A percentile compares a stretch with the other conserved stretches of the same genome.
phyloP scores from a whole-genome alignment of 2,797 vertebrate genomes.

The Epinephelus coioides region DNA sequence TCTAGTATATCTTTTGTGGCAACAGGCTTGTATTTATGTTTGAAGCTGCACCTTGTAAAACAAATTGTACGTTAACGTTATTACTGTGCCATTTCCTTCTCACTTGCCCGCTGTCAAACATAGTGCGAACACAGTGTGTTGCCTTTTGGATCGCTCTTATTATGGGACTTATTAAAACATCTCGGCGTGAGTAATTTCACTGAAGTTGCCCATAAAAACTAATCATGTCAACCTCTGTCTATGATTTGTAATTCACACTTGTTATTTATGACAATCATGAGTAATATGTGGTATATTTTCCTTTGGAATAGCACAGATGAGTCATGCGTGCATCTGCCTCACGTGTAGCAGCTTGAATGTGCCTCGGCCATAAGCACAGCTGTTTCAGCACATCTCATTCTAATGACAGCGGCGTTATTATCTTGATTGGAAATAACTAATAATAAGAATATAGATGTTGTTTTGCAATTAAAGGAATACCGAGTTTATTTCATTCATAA shows the following conservation, averaged over 20 bases:
- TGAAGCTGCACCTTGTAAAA: conserved; percentile 67
- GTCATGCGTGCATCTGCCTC: conserved; percentile 63
- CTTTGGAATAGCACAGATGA: conserved; percentile 59
- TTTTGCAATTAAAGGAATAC: background rate
- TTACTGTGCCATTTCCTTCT: conserved; percentile 34
- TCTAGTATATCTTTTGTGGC: conserved; percentile 5
- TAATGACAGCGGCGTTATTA: conserved; percentile 13
- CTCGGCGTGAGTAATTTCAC: conserved; percentile 50
- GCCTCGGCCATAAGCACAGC: conserved; percentile 45
- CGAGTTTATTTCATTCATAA: conserved; percentile 56
- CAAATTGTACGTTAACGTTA: conserved; percentile 62
- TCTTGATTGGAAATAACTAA: conserved; percentile 20
- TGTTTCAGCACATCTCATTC: conserved; percentile 46
- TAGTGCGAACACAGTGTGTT: conserved; percentile 10
- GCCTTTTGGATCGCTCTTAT: conserved; percentile 52
- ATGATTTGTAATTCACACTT: conserved; percentile 63
- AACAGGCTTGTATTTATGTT: conserved; percentile 36
- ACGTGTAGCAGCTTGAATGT: conserved; percentile 60
- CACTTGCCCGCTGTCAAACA: conserved; percentile 22
- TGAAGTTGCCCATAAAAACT: conserved; percentile 55
- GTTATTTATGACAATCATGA: conserved; percentile 65
- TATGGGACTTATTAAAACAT: conserved; percentile 60
- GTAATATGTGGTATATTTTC: conserved; percentile 48
- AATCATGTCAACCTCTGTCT: conserved; percentile 56
- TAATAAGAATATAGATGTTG: conserved; percentile 12